Base-by-base conservation (phyloP, 2,113 vertebrate genomes). In the Gallinago paraguaiae region DNA sequence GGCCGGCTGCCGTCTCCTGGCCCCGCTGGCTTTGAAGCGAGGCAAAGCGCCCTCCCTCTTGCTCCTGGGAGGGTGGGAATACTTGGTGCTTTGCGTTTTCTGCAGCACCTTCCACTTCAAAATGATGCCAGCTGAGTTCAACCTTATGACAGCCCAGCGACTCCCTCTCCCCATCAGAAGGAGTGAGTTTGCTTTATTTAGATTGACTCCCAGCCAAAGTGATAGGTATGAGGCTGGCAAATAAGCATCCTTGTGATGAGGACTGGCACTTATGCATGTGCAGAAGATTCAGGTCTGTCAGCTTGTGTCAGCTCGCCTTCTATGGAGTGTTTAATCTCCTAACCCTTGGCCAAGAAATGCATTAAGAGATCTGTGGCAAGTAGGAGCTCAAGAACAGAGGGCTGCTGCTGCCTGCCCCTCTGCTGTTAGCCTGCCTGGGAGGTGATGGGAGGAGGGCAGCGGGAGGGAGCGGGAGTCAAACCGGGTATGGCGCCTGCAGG, bases 141-240 rank as follows among this genome's bases (percentile, higher is more conserved):
- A 56, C 92, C 95, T 89, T 68, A 8, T 92, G 94, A 93, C 94
- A 96, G 94, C 94, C 94, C 92, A 19, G 94, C 7, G 7, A 54
- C 92, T 93, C 83, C 89, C 86, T 80, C 95, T 96, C 71, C 85
- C 94, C 88, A 78, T 93, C 93, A 78, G 87, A 59, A 88, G 1
- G 12, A 96, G 92, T 8, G 71, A 59, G 63, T 96, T 88, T 88
- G 88, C 90, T 95, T 94, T 92, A 92, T 95, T 97, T 96, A 93
- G 93, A 88, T 86, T 95, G 95, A 96, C 92, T 97, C 88, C 94
- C 90, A 60, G 95, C 93, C 95, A 57, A 25, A 95, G 94, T 81
- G 95, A 92, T 97, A 92, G 96, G 95, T 95, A 77, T 4, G 85
- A 91, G 95, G 82, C 92, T 97, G 96, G 96, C 94, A 95, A 95